A percentile compares a stretch with the other conserved stretches of the same genome.
phyloP scores from a whole-genome alignment of 2,113 vertebrate species.

The Chauna torquata region DNA sequence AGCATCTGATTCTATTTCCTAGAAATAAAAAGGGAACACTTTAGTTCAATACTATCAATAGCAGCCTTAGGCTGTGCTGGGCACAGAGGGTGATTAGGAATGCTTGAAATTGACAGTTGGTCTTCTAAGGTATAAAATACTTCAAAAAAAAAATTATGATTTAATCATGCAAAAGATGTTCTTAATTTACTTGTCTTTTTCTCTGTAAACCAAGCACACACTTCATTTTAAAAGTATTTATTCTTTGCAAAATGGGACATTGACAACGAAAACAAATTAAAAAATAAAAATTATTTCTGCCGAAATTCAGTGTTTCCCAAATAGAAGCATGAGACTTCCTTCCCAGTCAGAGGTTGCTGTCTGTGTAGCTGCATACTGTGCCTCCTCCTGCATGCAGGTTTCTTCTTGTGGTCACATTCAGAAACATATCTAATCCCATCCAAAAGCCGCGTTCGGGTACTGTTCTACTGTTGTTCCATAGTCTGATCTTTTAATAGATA shows the following conservation, averaged over 20 bases:
- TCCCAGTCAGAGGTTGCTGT: neutral
- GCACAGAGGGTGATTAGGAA: neutral
- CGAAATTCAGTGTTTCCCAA: neutral
- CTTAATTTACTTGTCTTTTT: neutral
- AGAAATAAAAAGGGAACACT: neutral
- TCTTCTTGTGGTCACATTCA: neutral
- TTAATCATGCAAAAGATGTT: neutral
- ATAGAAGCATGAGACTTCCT: neutral
- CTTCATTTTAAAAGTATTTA: neutral
- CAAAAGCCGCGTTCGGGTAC: neutral
- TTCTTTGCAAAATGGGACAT: neutral
- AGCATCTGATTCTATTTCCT: slow-evolving; percentile 11
- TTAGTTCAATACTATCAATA: neutral
- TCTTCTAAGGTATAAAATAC: slow-evolving; percentile 8
- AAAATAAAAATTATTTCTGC: neutral
- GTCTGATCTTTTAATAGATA: neutral
- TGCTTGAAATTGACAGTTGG: neutral
- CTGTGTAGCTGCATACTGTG: neutral
- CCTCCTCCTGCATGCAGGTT: neutral
- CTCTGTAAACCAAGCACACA: neutral
- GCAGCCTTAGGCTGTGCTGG: neutral
- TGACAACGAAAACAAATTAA: neutral
- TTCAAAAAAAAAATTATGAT: neutral
- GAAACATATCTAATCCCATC: neutral
- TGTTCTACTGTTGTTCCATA: neutral